Conservation (phyloP, 2,888 invertebrate species). For the Tenthredo mesomela region DNA sequence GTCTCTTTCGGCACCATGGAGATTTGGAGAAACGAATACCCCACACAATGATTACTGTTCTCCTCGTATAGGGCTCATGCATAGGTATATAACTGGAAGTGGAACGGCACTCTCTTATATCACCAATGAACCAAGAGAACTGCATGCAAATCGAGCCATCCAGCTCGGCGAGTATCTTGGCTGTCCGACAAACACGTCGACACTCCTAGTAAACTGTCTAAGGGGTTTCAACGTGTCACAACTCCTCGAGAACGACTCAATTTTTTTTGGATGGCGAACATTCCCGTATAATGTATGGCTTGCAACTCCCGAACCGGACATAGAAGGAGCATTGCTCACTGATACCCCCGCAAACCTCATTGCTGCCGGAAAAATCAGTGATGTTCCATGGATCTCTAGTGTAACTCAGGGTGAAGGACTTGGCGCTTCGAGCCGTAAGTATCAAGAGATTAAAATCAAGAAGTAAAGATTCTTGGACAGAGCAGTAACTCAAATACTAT, state of each 20-base stretch:
- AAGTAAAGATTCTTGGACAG: neutral
- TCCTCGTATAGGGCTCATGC: neutral
- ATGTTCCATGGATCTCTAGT: neutral
- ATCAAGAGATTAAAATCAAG: neutral
- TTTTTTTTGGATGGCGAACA: neutral
- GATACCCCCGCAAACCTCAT: neutral
- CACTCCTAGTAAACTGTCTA: neutral
- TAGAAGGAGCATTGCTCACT: neutral
- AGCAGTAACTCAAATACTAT: neutral
- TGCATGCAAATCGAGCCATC: neutral
- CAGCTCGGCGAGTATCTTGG: neutral
- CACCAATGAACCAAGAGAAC: neutral
- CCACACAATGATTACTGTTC: neutral
- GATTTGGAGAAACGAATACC: no score
- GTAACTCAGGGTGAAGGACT: neutral
- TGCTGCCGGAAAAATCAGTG: neutral
- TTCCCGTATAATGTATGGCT: neutral
- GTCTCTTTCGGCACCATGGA: no score
- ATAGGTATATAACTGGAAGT: neutral
- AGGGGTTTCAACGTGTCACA: neutral
- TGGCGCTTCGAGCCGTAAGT: neutral
- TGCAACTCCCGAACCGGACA: neutral
- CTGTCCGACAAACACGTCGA: conserved; percentile 27
- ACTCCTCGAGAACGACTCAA: neutral
- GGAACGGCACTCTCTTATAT: neutral